phyloP scores from a whole-genome alignment of 1,140 invertebrate genomes.

The Antheraea mylitta region DNA sequence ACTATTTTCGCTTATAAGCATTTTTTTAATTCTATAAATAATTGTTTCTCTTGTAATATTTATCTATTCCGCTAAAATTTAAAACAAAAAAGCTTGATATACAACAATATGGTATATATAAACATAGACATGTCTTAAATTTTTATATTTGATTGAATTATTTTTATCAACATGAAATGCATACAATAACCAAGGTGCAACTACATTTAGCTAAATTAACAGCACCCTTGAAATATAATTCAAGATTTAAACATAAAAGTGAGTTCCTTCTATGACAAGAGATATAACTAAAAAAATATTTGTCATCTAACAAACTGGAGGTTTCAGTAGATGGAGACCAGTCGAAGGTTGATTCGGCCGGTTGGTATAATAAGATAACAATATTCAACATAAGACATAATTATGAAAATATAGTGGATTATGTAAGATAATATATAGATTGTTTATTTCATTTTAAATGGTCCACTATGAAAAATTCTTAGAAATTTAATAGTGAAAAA shows the following conservation, averaged over 20 bases:
- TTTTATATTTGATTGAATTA: neutral
- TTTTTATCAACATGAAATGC: slow-evolving; percentile 32
- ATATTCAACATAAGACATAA: neutral
- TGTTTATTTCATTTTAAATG: no score
- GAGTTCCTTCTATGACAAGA: slow-evolving; percentile 33
- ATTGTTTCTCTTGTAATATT: neutral
- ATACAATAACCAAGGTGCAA: slow-evolving; percentile 25
- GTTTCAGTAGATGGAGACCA: slow-evolving; percentile 25
- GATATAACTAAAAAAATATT: neutral
- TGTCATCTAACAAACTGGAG: slow-evolving; percentile 21
- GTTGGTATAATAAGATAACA: slow-evolving; percentile 27
- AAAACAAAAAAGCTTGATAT: no score
- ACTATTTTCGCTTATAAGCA: neutral
- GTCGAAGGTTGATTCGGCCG: slow-evolving; percentile 23
- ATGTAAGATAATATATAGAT: neutral
- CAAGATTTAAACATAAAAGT: slow-evolving; percentile 26
- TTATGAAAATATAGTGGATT: neutral
- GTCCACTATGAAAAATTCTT: no score
- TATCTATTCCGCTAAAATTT: neutral
- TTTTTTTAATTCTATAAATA: neutral
- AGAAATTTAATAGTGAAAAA: no score
- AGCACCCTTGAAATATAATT: slow-evolving; percentile 21
- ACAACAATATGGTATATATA: no score
- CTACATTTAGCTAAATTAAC: slow-evolving; percentile 11
- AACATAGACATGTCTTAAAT: no score